Evolutionary conservation across 1,140 invertebrate species (phyloP), one percentile per base, ranked within the genome.

Genomic region (Tetramorium parvispinum): DNA sequence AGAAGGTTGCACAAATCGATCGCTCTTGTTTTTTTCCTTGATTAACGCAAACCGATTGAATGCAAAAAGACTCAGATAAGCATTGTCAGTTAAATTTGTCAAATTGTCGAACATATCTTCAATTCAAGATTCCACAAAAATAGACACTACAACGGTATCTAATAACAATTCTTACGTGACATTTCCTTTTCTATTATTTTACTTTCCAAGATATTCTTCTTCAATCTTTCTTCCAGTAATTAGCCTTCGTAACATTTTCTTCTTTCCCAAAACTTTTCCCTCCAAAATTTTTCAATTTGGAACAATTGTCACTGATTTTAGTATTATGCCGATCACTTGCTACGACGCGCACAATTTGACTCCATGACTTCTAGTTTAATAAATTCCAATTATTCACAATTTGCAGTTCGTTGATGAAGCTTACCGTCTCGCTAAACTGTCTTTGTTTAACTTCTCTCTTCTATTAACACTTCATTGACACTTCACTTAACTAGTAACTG

Each of bases 61-160:
- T 57, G 3, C 66, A 46, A 82, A 71, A 82, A 16, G 27, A 82
- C 8, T 70, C 66, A 40, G 27, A 10, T 81, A 40, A 11, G 21
- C 24, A 40, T 73, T 40, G 32, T 82, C 68, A 82, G 51, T 13
- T 57, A 8, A 7, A 57, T 73, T 43, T 46, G 13, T 73, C 24
- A 18, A 82, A 46, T 82, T 27, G 46, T 70, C 21, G 2, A 13
- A 73, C 79, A 73, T 83, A 73, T 73, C 46, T 82, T 21, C 1
- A 46, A n/a, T 2, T 55, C 16, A 59, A 18, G 2, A 46, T 43
- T 43, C 13, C 4, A 82, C 66, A 18, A 68, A 68, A 63, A 32
- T 27, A 1, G 40, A 66, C 13, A 71, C 40, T 24, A 40, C 24
- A 10, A 57, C 46, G n/a, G 1, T 68, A 46, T 71, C 7, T 71